Base-by-base conservation (phyloP, 2,888 invertebrate genomes). In the Leptinotarsa juncta region DNA sequence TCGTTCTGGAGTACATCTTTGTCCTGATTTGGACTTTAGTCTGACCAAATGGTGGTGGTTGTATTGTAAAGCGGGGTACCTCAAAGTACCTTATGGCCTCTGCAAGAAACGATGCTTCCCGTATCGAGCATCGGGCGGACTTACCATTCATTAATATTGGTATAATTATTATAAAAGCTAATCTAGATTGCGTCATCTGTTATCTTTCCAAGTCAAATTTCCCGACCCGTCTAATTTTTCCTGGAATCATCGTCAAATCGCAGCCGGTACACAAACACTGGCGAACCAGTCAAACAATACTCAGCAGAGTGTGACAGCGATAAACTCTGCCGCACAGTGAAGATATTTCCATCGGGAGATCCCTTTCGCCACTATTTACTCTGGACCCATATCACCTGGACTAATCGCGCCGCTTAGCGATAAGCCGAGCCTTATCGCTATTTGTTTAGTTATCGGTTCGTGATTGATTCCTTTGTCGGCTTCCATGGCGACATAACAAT, bases 391-490 rank as follows among this genome's bases (percentile, higher is more conserved):
- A 80, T 82, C 82, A 83, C 82, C 82, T 82, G 82, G 82, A 70
- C 60, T 80, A 83, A 82, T 82, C 81, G 76, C 73, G 78, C 84
- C 82, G 84, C 84, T 70, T 71, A 55, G 57, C 70, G 84, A 84
- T 84, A 84, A 84, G 79, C 71, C 75, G 73, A 80, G 73, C 77
- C 77, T 83, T 84, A 84, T 85, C 85, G 73, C 49, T 83, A 79
- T 83, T 83, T 83, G 81, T 83, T 81, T 81, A 81, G 82, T 83
- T 84, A 85, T 85, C 85, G 81, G 80, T 78, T 81, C 75, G 84
- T 84, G 86, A 86, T 87, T 86, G 85, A 82, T 81, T 82, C 78
- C 81, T 86, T 87, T 87, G 86, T 86, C 87, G 87, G 86, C 80
- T 81, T 81, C 84, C 83, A 85, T 84, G 84, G 85, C 84, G 84